Percentiles rank a stretch among this genome's conserved stretches.
These are phyloP conservation scores for Thalassaphorura encarpata DNA, from an alignment of 1,140 invertebrate genomes.

Conservation along the genomic window DNA sequence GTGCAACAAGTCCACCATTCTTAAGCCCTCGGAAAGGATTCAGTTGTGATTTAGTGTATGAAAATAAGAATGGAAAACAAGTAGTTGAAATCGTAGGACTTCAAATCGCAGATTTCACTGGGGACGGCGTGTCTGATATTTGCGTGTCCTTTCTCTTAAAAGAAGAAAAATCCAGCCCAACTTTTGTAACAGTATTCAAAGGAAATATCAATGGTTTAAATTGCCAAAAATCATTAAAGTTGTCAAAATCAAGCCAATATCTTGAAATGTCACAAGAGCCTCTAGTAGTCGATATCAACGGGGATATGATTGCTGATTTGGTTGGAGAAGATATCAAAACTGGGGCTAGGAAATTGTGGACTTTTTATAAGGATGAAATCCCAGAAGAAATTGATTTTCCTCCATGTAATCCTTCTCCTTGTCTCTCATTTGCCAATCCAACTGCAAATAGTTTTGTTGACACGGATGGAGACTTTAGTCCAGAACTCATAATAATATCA, in stretches of 20 bases:
- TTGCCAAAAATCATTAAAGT: constrained; percentile 19
- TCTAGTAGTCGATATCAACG: constrained; percentile 76
- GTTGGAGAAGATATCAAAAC: constrained; percentile 50
- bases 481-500: constrained; percentile 7
- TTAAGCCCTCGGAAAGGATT: constrained; percentile 45
- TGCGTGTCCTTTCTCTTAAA: constrained; percentile 52
- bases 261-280: constrained; percentile 48
- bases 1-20: constrained; percentile 62
- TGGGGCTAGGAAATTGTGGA: constrained; percentile 1
- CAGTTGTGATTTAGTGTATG: constrained; percentile 34
- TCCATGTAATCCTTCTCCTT: too few species aligned
- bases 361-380: background rate
- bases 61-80: background rate
- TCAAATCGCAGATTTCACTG: constrained; percentile 87
- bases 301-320: constrained; percentile 87
- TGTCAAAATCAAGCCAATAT: constrained; percentile 40
- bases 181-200: constrained; percentile 35
- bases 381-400: background rate
- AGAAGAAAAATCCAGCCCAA: constrained; percentile 19
- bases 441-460: constrained; percentile 4
- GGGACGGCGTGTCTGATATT: constrained; percentile 87
- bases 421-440: background rate
- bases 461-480: constrained; percentile 14
- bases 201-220: constrained; percentile 30
- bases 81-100: constrained; percentile 42